Percentiles rank a stretch among this genome's conserved stretches.
Conservation (phyloP, 2,113 vertebrate species). For the Perccottus glenii region DNA sequence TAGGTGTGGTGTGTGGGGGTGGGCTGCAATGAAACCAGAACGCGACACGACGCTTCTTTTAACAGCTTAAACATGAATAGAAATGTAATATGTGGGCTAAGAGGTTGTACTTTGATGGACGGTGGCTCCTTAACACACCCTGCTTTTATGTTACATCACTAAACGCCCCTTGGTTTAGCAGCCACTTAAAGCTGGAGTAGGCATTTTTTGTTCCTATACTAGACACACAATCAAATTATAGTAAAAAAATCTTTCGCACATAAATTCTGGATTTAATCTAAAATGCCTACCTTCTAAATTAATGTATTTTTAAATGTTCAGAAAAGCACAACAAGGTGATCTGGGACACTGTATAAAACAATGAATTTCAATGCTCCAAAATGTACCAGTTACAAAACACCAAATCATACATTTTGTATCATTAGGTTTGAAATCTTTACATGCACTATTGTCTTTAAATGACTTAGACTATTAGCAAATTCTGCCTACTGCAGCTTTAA, state of each 20-base stretch:
- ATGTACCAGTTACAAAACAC: too few species aligned
- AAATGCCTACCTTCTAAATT: too few species aligned
- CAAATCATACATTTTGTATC: too few species aligned
- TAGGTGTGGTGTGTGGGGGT: slow-evolving; percentile 12
- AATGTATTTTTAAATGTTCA: too few species aligned
- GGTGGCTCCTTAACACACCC: slow-evolving; percentile 7
- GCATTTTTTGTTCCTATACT: not conserved
- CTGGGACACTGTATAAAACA: too few species aligned
- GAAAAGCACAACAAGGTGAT: too few species aligned
- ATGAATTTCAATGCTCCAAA: too few species aligned
- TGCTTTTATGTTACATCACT: slow-evolving; percentile 4
- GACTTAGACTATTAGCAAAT: not conserved
- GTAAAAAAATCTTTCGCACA: too few species aligned
- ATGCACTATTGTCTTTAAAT: too few species aligned
- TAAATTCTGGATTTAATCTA: too few species aligned
- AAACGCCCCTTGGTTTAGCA: not conserved
- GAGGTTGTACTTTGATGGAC: not conserved
- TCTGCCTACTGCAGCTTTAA: not conserved
- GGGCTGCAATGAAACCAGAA: not conserved
- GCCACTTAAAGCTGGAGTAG: not conserved
- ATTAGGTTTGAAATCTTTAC: too few species aligned
- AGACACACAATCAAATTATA: not conserved
- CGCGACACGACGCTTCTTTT: not conserved
- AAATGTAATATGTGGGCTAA: slow-evolving; percentile 1
- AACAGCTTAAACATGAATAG: not conserved